Conservation (phyloP, 2,113 vertebrate genomes). For the Rhagologus leucostigma region DNA sequence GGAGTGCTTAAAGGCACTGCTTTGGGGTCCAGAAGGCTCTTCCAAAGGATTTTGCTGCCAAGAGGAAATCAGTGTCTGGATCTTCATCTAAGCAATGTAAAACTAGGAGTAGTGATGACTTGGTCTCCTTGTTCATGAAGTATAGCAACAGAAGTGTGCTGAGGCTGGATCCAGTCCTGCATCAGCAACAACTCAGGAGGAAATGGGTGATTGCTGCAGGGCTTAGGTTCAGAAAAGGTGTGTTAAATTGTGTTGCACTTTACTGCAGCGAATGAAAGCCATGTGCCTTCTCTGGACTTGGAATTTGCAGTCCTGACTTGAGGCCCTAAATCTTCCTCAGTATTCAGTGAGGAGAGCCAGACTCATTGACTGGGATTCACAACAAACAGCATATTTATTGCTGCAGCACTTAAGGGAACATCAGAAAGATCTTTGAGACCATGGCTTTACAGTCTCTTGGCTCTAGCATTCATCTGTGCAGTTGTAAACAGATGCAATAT, state of each 20-base stretch:
- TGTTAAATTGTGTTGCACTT: neutral
- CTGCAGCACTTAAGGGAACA: neutral
- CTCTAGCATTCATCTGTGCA: neutral
- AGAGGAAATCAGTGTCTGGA: neutral
- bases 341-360: neutral
- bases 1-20: neutral
- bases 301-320: neutral
- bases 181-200: neutral
- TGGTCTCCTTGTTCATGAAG: neutral
- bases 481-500: neutral
- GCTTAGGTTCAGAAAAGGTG: neutral
- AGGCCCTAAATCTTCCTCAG: rapidly evolving
- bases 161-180: neutral
- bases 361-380: neutral
- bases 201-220: rapidly evolving
- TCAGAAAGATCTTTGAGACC: neutral
- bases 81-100: neutral
- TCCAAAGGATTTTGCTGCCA: neutral
- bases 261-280: neutral
- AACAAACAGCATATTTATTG: neutral
- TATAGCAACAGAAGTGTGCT: neutral
- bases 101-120: neutral
- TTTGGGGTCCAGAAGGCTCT: rapidly evolving
- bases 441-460: neutral
- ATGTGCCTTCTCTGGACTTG: neutral